A percentile compares a stretch with the other conserved stretches of the same genome.
Conservation (phyloP, 2,888 invertebrate species). For the Drosophila hamatofila region DNA sequence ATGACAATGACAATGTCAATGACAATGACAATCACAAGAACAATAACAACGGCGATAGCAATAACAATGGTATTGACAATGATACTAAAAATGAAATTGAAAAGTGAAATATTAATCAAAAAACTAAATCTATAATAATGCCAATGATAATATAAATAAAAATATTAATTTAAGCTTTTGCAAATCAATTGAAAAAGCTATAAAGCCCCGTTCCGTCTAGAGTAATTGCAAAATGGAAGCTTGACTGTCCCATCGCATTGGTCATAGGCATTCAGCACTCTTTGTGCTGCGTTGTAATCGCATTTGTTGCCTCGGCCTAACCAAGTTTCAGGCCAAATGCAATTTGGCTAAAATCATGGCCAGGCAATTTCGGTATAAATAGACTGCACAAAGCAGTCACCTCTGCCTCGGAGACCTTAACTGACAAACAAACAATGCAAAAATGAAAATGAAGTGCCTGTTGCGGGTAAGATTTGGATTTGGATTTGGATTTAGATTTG, state of each 20-base stretch:
- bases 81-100: too few relatives aligned
- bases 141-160: too few relatives aligned
- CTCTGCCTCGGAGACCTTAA: conserved; percentile 19
- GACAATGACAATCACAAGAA: too few relatives aligned
- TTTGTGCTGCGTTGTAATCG: conserved; percentile 57
- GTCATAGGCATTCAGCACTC: neutral
- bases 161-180: neutral
- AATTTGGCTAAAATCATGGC: conserved; percentile 67
- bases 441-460: conserved; percentile 62
- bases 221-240: neutral
- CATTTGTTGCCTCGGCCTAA: conserved; percentile 57
- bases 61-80: too few relatives aligned
- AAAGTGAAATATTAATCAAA: too few relatives aligned
- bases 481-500: conserved; percentile 38
- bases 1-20: too few relatives aligned
- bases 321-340: conserved; percentile 56
- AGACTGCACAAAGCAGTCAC: conserved; percentile 46
- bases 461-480: conserved; percentile 39
- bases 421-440: conserved; percentile 41
- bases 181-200: neutral
- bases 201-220: neutral
- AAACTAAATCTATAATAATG: too few relatives aligned
- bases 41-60: too few relatives aligned
- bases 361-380: conserved; percentile 56
- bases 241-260: neutral